These are phyloP conservation scores for Matsumurasca onukii DNA, from an alignment of 1,140 invertebrate genomes.

Conservation along the genomic window DNA sequence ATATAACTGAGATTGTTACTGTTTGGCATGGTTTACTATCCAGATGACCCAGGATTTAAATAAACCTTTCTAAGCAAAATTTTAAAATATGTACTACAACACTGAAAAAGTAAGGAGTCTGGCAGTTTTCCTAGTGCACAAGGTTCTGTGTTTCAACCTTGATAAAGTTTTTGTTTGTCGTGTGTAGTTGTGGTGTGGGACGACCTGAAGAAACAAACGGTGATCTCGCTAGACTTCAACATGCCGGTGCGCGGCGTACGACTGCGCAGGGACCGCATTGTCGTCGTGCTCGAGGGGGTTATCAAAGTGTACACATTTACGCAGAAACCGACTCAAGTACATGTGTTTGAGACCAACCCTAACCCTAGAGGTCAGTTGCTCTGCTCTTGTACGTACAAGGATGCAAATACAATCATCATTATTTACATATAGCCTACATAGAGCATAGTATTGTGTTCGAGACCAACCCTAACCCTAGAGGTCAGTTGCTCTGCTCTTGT, in stretches of 20 bases:
- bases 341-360: constrained; percentile 94
- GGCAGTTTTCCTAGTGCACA: too few relatives aligned
- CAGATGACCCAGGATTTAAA: too few relatives aligned
- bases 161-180: not conserved
- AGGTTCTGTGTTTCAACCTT: too few relatives aligned
- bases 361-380: constrained; percentile 73
- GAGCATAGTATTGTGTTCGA: too few relatives aligned
- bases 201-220: constrained; percentile 90
- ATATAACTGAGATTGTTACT: too few relatives aligned
- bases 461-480: constrained; percentile 88
- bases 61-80: too few relatives aligned
- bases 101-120: too few relatives aligned
- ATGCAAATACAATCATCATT: too few relatives aligned
- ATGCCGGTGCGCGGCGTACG: constrained; percentile 87
- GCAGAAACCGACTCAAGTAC: constrained; percentile 89
- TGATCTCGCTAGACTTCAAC: constrained; percentile 93
- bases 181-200: constrained; percentile 93
- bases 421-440: too few relatives aligned
- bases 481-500: constrained; percentile 48
- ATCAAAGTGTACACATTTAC: constrained; percentile 99
- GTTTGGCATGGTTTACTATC: too few relatives aligned
- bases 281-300: constrained; percentile 91
- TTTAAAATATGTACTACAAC: too few relatives aligned
- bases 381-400: too few relatives aligned
- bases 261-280: constrained; percentile 91